Percentiles rank a stretch among this genome's conserved stretches.
Evolutionary conservation across 1,140 invertebrate species (phyloP).

Genomic region (Muscidifurax raptorellus): DNA sequence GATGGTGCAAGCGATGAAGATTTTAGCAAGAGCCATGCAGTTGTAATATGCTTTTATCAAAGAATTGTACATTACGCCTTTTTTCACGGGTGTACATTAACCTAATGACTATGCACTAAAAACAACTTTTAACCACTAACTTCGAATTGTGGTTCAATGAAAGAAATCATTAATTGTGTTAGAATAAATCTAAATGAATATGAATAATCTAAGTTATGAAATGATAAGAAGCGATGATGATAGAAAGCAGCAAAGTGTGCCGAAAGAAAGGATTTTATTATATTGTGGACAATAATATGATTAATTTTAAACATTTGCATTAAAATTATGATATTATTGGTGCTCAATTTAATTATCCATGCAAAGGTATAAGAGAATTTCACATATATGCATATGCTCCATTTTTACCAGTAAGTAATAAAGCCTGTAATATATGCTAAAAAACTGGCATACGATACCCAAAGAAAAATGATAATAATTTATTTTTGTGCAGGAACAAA

Average conservation of each 20-base stretch:
- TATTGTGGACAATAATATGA: not conserved
- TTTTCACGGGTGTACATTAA: conserved; percentile 26
- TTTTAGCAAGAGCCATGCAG: conserved; percentile 23
- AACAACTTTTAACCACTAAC: conserved; percentile 14
- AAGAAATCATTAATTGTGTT: too few relatives aligned
- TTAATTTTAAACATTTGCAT: not conserved
- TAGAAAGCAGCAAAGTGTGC: not conserved
- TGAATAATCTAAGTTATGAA: not conserved
- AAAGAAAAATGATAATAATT: too few relatives aligned
- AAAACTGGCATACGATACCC: not conserved
- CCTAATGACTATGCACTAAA: conserved; percentile 27
- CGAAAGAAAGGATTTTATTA: not conserved
- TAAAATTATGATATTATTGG: not conserved
- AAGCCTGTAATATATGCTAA: not conserved
- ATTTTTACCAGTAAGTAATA: not conserved
- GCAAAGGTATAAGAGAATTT: not conserved
- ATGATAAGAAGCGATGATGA: not conserved
- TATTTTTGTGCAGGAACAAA: not conserved
- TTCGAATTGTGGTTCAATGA: not conserved
- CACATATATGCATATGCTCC: not conserved
- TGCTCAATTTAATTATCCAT: not conserved
- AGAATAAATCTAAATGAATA: too few relatives aligned
- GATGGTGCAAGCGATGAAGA: not conserved
- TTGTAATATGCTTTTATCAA: not conserved
- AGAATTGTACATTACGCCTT: conserved; percentile 30